Evolutionary conservation across 2,797 vertebrate species (phyloP).

Genomic region (Rousettus madagascariensis): DNA sequence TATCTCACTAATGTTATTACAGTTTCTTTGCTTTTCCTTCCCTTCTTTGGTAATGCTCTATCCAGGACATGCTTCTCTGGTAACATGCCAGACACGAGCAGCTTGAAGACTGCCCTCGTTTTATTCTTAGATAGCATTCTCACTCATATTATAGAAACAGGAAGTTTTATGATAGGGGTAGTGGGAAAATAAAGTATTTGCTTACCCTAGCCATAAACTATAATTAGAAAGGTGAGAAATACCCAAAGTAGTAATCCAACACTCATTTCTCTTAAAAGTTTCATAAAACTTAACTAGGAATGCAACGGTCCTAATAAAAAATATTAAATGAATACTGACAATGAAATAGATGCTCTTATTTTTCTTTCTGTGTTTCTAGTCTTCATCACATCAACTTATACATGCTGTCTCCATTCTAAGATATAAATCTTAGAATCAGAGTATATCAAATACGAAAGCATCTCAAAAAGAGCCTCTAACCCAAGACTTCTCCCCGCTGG

Average conservation of each 20-base stretch:
- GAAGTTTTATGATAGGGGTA: constrained; percentile 59
- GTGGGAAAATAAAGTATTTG: constrained; percentile 55
- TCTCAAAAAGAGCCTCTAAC: neutral
- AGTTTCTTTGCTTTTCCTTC: constrained; percentile 59
- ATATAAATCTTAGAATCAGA: neutral
- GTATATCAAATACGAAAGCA: neutral
- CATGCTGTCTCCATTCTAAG: neutral
- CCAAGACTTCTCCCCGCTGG: neutral
- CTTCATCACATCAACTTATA: neutral
- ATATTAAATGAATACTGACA: neutral
- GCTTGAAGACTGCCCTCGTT: neutral
- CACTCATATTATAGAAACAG: constrained; percentile 56
- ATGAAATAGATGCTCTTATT: neutral
- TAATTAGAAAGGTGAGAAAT: constrained; percentile 60
- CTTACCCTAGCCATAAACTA: constrained; percentile 51
- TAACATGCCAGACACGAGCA: constrained; percentile 14
- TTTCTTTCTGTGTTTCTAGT: neutral
- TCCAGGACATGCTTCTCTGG: constrained; percentile 37
- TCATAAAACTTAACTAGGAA: constrained; percentile 53
- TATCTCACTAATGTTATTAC: constrained; percentile 48
- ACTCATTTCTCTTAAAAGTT: constrained; percentile 53
- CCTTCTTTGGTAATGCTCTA: constrained; percentile 68
- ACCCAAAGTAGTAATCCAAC: neutral
- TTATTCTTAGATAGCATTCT: constrained; percentile 65
- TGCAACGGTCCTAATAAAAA: constrained; percentile 18